These are phyloP conservation scores for Agrochola circellaris DNA, from an alignment of 2,888 invertebrate species.

Conservation along the genomic window DNA sequence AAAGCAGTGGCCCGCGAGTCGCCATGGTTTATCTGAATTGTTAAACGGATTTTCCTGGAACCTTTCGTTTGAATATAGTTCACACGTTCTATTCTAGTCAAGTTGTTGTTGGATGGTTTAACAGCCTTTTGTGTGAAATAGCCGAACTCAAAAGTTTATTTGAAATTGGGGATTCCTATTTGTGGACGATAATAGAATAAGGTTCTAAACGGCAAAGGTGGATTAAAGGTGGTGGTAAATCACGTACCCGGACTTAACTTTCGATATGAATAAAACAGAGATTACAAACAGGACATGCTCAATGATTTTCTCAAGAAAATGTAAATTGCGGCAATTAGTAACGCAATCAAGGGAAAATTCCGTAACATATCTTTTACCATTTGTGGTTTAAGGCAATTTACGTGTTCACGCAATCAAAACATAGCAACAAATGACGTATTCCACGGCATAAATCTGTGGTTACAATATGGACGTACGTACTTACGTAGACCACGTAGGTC, in stretches of 20 bases:
- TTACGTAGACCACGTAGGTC: conserved; percentile 47
- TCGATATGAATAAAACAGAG: conserved; percentile 46
- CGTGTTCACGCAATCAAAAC: conserved; percentile 52
- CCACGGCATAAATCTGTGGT: conserved; percentile 65
- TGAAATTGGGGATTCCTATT: background rate
- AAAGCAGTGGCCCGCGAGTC: conserved; percentile 13
- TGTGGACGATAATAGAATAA: conserved; percentile 3
- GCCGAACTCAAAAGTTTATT: conserved; percentile 15
- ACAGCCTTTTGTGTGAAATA: conserved; percentile 19
- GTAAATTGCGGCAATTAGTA: conserved; percentile 51
- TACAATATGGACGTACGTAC: conserved; percentile 35
- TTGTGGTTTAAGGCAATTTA: conserved; percentile 44
- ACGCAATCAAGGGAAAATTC: conserved; percentile 56
- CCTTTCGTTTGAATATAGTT: conserved; percentile 46
- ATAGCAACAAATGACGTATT: conserved; percentile 62
- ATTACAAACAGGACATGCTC: conserved; percentile 38
- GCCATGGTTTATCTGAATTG: conserved; percentile 43
- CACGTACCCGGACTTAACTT: conserved; percentile 18
- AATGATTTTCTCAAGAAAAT: conserved; percentile 51
- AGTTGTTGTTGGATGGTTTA: conserved; percentile 23
- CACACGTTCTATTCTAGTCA: conserved; percentile 34
- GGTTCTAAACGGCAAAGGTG: background rate
- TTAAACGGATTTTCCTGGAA: conserved; percentile 54
- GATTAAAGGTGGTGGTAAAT: background rate
- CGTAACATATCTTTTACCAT: conserved; percentile 45